Conservation (phyloP, 1,140 invertebrate species). For the Heliconius melpomene region DNA sequence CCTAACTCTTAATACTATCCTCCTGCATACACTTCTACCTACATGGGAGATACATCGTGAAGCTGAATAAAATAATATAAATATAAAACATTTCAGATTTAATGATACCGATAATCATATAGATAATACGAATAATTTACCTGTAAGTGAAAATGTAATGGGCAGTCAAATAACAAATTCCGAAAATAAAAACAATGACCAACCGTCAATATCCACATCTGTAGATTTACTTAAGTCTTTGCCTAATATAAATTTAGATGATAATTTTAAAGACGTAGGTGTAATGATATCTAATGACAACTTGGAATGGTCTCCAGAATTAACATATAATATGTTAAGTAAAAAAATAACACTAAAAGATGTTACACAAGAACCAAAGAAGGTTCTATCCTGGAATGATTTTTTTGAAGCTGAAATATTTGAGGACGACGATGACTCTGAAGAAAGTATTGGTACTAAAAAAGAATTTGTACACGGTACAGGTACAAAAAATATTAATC, state of each 20-base stretch:
- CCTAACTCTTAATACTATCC: too few species aligned
- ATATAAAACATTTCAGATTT: slow-evolving; percentile 9
- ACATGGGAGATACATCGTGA: neutral
- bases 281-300: neutral
- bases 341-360: neutral
- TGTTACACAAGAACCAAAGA: neutral
- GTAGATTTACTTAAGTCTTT: slow-evolving; percentile 14
- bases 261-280: neutral
- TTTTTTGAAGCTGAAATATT: slow-evolving; percentile 61
- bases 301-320: neutral
- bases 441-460: neutral
- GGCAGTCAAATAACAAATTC: neutral
- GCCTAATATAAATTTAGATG: neutral
- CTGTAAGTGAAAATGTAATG: neutral
- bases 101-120: neutral
- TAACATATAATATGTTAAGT: neutral
- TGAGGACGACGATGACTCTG: slow-evolving; percentile 8
- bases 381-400: slow-evolving; percentile 50
- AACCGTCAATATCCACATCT: slow-evolving; percentile 7
- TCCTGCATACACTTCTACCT: neutral
- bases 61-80: neutral
- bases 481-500: neutral
- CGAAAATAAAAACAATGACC: slow-evolving; percentile 1
- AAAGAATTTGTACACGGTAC: neutral
- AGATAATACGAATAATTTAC: slow-evolving; percentile 1